These are phyloP conservation scores for Anoura caudifer DNA, from an alignment of 2,113 vertebrate species.

Conservation along the genomic window DNA sequence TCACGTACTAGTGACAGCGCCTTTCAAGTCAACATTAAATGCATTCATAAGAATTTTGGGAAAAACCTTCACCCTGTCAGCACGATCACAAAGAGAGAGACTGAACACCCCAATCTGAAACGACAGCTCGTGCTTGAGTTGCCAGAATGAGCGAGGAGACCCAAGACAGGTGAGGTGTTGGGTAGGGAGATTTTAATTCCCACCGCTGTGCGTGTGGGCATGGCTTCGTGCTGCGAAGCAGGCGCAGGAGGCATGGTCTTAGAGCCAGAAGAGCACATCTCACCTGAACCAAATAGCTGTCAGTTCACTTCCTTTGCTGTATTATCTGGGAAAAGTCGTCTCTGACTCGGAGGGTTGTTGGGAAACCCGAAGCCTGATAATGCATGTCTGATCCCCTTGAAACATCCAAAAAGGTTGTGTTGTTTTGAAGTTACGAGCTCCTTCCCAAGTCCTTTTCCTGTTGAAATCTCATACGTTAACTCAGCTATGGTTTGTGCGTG, in stretches of 20 bases:
- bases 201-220: fast-evolving
- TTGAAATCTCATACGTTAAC: neutral
- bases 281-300: neutral
- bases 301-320: neutral
- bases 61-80: neutral
- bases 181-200: neutral
- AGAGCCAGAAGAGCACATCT: neutral
- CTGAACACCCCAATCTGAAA: neutral
- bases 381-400: neutral
- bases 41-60: neutral
- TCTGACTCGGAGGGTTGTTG: neutral
- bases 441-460: neutral
- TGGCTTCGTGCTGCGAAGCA: neutral
- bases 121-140: neutral
- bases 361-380: neutral
- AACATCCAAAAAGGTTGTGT: neutral
- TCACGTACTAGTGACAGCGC: neutral
- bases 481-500: neutral
- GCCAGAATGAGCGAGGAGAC: neutral
- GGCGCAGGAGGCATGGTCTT: neutral
- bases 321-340: neutral
- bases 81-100: neutral
- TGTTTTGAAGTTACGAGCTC: neutral
- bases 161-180: neutral
- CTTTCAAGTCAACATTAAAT: neutral